Base-by-base conservation (phyloP, 1,140 invertebrate species). In the Onthophagus taurus region DNA sequence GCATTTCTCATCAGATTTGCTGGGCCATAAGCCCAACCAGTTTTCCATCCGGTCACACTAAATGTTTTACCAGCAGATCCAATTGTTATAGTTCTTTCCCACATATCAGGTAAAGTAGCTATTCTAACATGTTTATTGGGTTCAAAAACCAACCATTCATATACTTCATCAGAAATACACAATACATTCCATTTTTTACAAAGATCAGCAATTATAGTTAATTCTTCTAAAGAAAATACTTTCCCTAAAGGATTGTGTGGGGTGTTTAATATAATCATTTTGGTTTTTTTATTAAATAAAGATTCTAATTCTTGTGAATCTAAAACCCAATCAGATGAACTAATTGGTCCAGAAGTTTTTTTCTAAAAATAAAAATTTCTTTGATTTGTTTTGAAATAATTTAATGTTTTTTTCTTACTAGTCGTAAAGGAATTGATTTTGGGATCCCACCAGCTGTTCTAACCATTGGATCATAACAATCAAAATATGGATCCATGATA, bases 61-160 rank as follows among this genome's bases (percentile, higher is more conserved):
- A 98, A 98, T 1, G 91, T 93, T 73, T 98, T 98, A 0, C 96
- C 96, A 0, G 93, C 94, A 34, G 92, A 97, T 0, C 96, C 93
- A 56, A 99, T 83, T 0, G 96, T 97, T 14, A 99, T 83, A 0
- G 96, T 99, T 41, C 95, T 75, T 45, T 98, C 91, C 83, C 89
- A 99, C 96, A 99, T 99, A 4, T 73, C 91, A 11, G 95, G 92
- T 7, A 98, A 62, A 0, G 89, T 84, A n/a, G 88, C 91, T n/a
- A 65, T 65, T 50, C 61, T 49, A 17, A 62, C 58, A 68, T 97
- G 95, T 61, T 91, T 73, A 31, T 78, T 70, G 1, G 83, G 83
- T 58, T 86, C 76, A 60, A 89, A 98, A 13, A 92, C 83, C 53
- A 99, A 77, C 89, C 92, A 97, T 67, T 99, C 95, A 53, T 99